phyloP scores from a whole-genome alignment of 2,797 vertebrate genomes.

The Tokudaia muenninki region DNA sequence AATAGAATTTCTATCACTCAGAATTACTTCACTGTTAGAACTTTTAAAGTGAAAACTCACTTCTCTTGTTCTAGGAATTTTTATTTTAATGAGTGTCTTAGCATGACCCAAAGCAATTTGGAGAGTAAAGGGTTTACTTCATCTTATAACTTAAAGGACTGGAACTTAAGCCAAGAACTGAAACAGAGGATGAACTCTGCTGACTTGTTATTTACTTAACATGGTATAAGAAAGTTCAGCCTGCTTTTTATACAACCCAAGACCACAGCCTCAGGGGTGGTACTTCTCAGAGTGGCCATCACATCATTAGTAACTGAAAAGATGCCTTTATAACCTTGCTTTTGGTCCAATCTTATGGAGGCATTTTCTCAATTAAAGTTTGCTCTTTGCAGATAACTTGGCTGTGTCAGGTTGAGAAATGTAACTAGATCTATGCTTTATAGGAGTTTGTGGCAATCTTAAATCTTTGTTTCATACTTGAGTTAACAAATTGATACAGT shows the following conservation, averaged over 20 bases:
- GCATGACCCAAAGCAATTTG: not conserved
- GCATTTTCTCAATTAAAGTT: not conserved
- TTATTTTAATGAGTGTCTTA: not conserved
- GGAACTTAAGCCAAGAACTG: not conserved
- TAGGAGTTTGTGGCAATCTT: not conserved
- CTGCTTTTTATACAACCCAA: not conserved
- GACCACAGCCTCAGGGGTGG: not conserved
- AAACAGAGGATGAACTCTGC: not conserved
- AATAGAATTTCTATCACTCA: not conserved
- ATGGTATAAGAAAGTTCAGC: not conserved
- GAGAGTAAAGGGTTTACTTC: not conserved
- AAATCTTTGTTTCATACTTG: not conserved
- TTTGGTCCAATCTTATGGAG: not conserved
- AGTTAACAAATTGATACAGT: conserved; percentile 1
- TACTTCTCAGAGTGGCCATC: not conserved
- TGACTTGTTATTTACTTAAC: not conserved
- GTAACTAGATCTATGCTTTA: not conserved
- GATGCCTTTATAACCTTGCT: not conserved
- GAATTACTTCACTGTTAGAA: not conserved
- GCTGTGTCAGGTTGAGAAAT: not conserved
- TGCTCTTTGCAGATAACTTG: not conserved
- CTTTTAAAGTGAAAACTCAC: not conserved
- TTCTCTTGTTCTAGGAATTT: not conserved
- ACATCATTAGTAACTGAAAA: not conserved
- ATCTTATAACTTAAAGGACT: not conserved